Conservation (phyloP, 2,888 invertebrate genomes). For the Mongoloraphidia duomilia region DNA sequence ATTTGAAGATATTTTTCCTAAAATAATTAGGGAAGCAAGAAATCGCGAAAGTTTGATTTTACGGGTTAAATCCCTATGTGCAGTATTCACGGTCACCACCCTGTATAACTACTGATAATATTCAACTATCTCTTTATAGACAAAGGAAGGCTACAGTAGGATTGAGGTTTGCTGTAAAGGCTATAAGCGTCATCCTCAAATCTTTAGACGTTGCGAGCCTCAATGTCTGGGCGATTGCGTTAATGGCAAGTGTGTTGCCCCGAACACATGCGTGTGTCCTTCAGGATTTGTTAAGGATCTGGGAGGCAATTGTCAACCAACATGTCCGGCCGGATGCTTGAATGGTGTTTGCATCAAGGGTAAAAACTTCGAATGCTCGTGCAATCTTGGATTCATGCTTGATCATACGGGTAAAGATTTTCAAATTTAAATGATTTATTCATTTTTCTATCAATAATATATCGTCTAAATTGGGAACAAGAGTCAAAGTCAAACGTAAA, state of each 20-base stretch:
- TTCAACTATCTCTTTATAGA: constrained; percentile 32
- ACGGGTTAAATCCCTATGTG: too few relatives aligned
- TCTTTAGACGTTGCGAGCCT: constrained; percentile 39
- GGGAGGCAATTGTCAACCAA: constrained; percentile 41
- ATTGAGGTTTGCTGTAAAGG: constrained; percentile 60
- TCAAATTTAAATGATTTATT: too few relatives aligned
- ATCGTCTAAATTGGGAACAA: too few relatives aligned
- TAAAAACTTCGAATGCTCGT: constrained; percentile 43
- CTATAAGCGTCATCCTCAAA: constrained; percentile 44
- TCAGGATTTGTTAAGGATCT: constrained; percentile 42
- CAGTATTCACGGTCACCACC: too few relatives aligned
- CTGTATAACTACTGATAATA: too few relatives aligned
- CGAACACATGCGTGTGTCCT: constrained; percentile 48
- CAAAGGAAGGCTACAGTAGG: constrained; percentile 44
- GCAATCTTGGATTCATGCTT: constrained; percentile 41
- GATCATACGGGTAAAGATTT: constrained; percentile 34
- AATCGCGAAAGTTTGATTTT: too few relatives aligned
- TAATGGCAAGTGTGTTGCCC: constrained; percentile 52
- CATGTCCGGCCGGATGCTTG: constrained; percentile 53
- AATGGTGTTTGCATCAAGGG: constrained; percentile 44
- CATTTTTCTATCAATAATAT: too few relatives aligned
- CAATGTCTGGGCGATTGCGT: constrained; percentile 49
- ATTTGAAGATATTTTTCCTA: too few relatives aligned
- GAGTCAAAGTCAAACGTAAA: too few relatives aligned
- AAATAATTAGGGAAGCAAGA: too few relatives aligned